Base-by-base conservation (phyloP, 2,888 invertebrate species). In the Odontocolon sp. region DNA sequence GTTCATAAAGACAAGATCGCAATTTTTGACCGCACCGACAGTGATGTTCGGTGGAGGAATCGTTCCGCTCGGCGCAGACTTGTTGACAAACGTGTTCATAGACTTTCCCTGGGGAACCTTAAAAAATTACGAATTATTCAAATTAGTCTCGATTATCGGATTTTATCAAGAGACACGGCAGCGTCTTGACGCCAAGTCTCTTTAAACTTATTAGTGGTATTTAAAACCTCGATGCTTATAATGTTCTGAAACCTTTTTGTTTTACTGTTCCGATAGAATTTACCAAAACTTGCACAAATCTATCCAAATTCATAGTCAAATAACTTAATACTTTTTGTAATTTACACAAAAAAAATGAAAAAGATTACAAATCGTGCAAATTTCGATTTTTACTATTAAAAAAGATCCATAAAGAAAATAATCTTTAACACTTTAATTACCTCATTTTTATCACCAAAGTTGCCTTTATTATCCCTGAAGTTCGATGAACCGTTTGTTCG, bases 1-100 rank as follows among this genome's bases (percentile, higher is more conserved):
- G 5, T 77, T 83, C 4, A 81, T 61, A 66, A 79, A 87, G 14
- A 87, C 85, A 8, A 90, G 31, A 61, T 84, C 84, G n/a, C 88
- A 87, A n/a, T 76, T 81, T 66, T 87, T 87, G 1, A 79, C 71
- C 5, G 83, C 79, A 6, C 86, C 87, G 18, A 85, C 54, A 6
- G 81, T 79, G n/a, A 90, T 82, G 11, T 79, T 81, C 0, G 77
- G 78, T 9, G 76, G 63, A 14, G 83, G 80, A 70, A 88, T 82
- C 77, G 26, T 16, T 0, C 61, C 5, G 9, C 14, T 61, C 33
- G 61, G 64, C 6, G 40, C 14, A 1, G 50, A 33, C 14, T 63
- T 66, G 42, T 45, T 57, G 23, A 45, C 8, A 69, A 76, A 71
- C 0, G 66, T 59, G 50, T 73, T 56, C 14, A 54, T 54, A 36